Evolutionary conservation across 2,888 invertebrate species (phyloP).

Genomic region (Hypercompe scribonia): DNA sequence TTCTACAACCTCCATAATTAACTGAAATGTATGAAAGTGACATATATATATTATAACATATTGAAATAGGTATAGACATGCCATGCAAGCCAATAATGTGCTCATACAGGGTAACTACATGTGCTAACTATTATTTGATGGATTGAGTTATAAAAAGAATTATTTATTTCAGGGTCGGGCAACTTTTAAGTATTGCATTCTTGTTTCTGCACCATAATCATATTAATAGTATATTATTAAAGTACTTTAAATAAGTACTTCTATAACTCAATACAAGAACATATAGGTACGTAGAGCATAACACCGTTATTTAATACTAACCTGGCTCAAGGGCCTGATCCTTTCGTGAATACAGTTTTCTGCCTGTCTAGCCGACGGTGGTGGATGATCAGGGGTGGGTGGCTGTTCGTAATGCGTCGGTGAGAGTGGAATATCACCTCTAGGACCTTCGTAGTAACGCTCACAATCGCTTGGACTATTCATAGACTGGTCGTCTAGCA

Average conservation of each 20-base stretch:
- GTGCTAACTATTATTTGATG: constrained; percentile 1
- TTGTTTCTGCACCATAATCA: not conserved
- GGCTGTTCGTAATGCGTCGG: constrained; percentile 97
- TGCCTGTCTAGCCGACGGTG: constrained; percentile 95
- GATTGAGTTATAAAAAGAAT: constrained; percentile 26
- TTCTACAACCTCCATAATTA: constrained; percentile 85
- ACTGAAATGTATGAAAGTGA: constrained; percentile 79
- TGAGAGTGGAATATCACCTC: constrained; percentile 90
- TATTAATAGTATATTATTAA: not conserved
- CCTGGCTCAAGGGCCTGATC: constrained; percentile 96
- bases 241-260: constrained; percentile 24
- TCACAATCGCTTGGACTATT: constrained; percentile 84
- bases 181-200: not conserved
- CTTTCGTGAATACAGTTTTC: constrained; percentile 95
- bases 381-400: constrained; percentile 97
- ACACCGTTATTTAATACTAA: constrained; percentile 84
- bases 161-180: not conserved
- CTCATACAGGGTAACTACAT: constrained; percentile 1
- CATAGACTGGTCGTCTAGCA: constrained; percentile 86
- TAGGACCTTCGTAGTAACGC: constrained; percentile 74
- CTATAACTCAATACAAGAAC: constrained; percentile 29
- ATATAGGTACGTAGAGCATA: constrained; percentile 8
- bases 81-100: constrained; percentile 26
- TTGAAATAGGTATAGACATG: constrained; percentile 52
- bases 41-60: constrained; percentile 44